phyloP scores from a whole-genome alignment of 2,888 invertebrate genomes.

The Drosophila robusta region DNA sequence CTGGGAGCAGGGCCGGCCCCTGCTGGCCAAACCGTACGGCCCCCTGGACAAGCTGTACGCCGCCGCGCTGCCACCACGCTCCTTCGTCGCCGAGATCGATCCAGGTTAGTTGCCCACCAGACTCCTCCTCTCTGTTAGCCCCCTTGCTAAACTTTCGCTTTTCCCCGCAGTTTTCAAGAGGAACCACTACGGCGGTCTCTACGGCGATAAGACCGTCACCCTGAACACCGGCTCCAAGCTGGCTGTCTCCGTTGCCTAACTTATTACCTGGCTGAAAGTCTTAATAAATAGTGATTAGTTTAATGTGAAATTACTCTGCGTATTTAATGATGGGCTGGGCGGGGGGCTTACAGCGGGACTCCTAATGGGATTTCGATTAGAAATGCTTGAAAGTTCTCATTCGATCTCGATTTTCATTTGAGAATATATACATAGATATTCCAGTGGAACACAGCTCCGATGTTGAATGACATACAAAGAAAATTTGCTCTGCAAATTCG shows the following conservation, averaged over 20 bases:
- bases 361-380: too few relatives aligned
- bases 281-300: conserved; percentile 76
- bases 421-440: too few relatives aligned
- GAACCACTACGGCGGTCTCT: conserved; percentile 65
- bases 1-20: conserved; percentile 75
- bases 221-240: conserved; percentile 68
- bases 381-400: too few relatives aligned
- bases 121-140: rapidly evolving
- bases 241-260: conserved; percentile 74
- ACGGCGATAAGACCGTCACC: conserved; percentile 48
- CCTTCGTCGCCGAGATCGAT: conserved; percentile 81
- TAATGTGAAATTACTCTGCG: conserved; percentile 39
- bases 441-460: too few relatives aligned
- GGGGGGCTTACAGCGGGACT: too few relatives aligned
- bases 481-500: too few relatives aligned
- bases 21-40: conserved; percentile 73
- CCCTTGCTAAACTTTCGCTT: conserved; percentile 29
- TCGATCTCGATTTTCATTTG: too few relatives aligned
- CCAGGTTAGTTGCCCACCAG: conserved; percentile 74
- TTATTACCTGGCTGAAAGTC: conserved; percentile 34
- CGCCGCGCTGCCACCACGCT: conserved; percentile 82
- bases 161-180: conserved; percentile 67
- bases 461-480: too few relatives aligned
- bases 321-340: conserved; percentile 17
- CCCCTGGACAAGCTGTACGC: conserved; percentile 73